Conservation (phyloP, 2,888 invertebrate species). For the Eupelmus urozonus region DNA sequence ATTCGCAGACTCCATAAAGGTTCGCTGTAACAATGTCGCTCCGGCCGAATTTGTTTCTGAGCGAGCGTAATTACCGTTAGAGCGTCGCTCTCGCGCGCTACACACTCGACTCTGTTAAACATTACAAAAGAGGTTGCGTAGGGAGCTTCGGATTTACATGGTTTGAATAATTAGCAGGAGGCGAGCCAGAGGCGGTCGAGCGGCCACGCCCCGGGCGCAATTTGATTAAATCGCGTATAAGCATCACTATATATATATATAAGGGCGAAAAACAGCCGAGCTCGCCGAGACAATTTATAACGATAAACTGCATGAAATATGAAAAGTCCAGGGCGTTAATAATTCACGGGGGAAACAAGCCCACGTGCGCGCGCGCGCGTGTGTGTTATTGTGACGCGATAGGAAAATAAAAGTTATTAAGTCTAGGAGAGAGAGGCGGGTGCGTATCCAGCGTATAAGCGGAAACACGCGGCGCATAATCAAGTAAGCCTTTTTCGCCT, state of each 20-base stretch:
- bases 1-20: neutral
- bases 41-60: neutral
- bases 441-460: neutral
- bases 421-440: too few relatives aligned
- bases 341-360: constrained; percentile 14
- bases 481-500: constrained; percentile 28
- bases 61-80: neutral
- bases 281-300: constrained; percentile 11
- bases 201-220: too few relatives aligned
- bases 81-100: neutral
- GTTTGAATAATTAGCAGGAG: too few relatives aligned
- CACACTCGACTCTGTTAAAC: too few relatives aligned
- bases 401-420: constrained; percentile 23
- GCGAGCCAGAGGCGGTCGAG: too few relatives aligned
- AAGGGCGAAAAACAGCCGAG: neutral
- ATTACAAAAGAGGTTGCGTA: too few relatives aligned
- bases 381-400: neutral
- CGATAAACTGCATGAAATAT: neutral
- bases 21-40: neutral
- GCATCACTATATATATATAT: neutral
- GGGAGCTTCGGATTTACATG: too few relatives aligned
- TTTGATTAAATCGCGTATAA: neutral
- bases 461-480: constrained; percentile 43
- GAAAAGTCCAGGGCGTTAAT: neutral
- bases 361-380: too few relatives aligned